These are phyloP conservation scores for Drosophila picticornis DNA, from an alignment of 2,888 invertebrate species.

Conservation along the genomic window DNA sequence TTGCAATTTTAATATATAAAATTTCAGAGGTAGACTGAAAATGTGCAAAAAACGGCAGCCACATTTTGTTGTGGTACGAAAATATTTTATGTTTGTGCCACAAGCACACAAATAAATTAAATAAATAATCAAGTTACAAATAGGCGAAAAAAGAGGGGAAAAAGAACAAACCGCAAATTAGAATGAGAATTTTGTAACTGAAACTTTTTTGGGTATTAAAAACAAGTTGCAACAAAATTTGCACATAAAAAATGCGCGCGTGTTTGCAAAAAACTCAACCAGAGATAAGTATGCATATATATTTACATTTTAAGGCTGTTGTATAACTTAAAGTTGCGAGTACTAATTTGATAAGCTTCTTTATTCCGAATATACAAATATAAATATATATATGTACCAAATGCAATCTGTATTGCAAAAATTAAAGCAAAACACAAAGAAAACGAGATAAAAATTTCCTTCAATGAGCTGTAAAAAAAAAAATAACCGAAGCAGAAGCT, in stretches of 20 bases:
- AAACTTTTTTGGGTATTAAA: slow-evolving; percentile 10
- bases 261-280: neutral
- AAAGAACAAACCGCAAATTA: slow-evolving; percentile 10
- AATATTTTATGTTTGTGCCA: neutral
- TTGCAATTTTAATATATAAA: slow-evolving; percentile 7
- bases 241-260: neutral
- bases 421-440: neutral
- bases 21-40: slow-evolving; percentile 8
- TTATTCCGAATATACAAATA: slow-evolving; percentile 6
- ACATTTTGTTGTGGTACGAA: neutral
- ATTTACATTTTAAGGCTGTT: neutral
- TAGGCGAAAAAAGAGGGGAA: slow-evolving; percentile 2
- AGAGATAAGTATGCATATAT: slow-evolving; percentile 7
- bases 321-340: neutral
- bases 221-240: slow-evolving; percentile 11
- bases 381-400: neutral
- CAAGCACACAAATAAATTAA: slow-evolving; percentile 5
- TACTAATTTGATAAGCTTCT: neutral
- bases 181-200: slow-evolving; percentile 15
- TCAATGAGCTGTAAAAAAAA: slow-evolving; percentile 1
- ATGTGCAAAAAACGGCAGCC: neutral
- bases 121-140: slow-evolving; percentile 13
- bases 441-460: slow-evolving; percentile 27
- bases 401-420: slow-evolving; percentile 7
- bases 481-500: slow-evolving; percentile 6